Percentiles rank a stretch among this genome's conserved stretches.
phyloP scores from a whole-genome alignment of 2,113 vertebrate species.

The Sitta europaea region DNA sequence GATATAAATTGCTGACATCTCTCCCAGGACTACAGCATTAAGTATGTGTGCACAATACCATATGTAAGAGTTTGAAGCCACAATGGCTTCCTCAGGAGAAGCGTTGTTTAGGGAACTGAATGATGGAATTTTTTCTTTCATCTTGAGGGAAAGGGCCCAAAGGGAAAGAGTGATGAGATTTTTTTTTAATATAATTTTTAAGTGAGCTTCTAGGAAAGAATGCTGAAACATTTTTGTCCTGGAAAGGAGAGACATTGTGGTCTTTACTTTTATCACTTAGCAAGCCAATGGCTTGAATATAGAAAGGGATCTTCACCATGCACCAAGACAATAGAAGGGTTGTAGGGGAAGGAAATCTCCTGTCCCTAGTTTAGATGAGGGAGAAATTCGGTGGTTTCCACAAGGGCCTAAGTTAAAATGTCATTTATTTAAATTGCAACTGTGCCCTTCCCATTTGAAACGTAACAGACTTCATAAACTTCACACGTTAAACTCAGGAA shows the following conservation, averaged over 20 bases:
- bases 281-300: not conserved
- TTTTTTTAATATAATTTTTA: conserved; percentile 21
- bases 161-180: not conserved
- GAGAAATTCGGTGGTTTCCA: not conserved
- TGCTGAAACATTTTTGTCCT: not conserved
- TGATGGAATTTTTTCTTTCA: not conserved
- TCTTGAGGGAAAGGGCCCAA: not conserved
- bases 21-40: not conserved
- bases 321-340: not conserved
- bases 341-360: not conserved
- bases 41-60: not conserved
- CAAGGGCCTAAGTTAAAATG: not conserved
- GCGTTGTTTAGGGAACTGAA: not conserved
- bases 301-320: not conserved
- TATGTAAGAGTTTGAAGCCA: not conserved
- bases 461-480: not conserved
- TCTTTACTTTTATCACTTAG: not conserved
- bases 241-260: not conserved
- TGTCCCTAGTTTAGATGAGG: not conserved
- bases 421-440: not conserved
- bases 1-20: conserved; percentile 23
- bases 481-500: not conserved
- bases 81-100: not conserved
- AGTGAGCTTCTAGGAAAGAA: not conserved
- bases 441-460: not conserved